Base-by-base conservation (phyloP, 1,140 invertebrate species). In the Megalopta genalis region DNA sequence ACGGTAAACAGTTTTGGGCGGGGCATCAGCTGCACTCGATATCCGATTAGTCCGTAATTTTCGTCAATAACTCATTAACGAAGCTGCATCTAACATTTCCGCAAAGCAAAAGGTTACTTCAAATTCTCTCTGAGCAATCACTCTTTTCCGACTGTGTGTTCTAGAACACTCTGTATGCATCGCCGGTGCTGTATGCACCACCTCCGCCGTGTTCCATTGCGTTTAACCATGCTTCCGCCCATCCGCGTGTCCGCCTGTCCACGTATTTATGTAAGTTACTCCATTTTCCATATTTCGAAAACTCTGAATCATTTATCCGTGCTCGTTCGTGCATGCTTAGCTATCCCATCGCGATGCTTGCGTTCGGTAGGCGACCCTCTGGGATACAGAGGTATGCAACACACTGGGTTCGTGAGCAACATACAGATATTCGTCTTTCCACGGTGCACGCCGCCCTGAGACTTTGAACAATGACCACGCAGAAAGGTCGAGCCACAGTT, bases 271-370 rank as follows among this genome's bases (percentile, higher is more conserved):
- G 62, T 70, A 79, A 76, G 65, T 83, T 79, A 88, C 86, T 88
- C 82, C 86, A 88, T 87, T 90, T 90, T 88, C 83, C 86, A 82
- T 85, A 88, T 88, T 88, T 88, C 85, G 81, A 83, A 88, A 88
- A 88, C 80, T 87, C 87, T 88, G 87, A 88, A 88, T 88, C 87
- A 88, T 88, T 88, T 88, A 88, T 88, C 83, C 87, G 59, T 85
- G 87, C 70, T 86, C 87, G 85, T 78, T 82, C 87, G 83, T 88
- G 87, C 87, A 85, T 80, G 85, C 71, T 79, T 81, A 67, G 71
- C 84, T 63, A 80, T 70, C 77, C 49, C 16, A 4, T 23, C 54
- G 59, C 69, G 46, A 71, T 60, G 65, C 62, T 75, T 62, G 66
- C 80, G 81, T 79, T 75, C 75, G 67, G n/a, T 63, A 54, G 25